Percentiles rank a stretch among this genome's conserved stretches.
Conservation (phyloP, 2,888 invertebrate genomes). For the Aphidius colemani region DNA sequence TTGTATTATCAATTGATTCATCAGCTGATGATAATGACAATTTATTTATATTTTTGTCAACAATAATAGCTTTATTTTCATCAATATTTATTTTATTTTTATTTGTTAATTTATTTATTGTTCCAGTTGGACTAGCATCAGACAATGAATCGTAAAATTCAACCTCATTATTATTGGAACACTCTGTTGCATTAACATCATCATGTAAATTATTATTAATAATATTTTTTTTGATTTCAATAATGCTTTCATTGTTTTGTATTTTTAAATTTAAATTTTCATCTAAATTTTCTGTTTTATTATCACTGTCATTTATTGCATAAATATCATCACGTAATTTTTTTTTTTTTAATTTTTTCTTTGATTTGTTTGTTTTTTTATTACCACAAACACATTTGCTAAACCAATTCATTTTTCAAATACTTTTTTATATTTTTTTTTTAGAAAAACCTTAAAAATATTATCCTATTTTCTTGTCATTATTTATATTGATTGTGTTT, state of each 20-base stretch:
- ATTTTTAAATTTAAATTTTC: not conserved
- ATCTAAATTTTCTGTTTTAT: not conserved
- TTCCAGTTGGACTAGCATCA: constrained; percentile 10
- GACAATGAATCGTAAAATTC: constrained; percentile 27
- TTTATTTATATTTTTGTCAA: not conserved
- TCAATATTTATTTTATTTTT: constrained; percentile 1
- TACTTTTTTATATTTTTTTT: not conserved
- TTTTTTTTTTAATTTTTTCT: constrained; percentile 25
- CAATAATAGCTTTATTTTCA: not conserved
- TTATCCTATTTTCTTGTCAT: no score
- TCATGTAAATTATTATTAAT: constrained; percentile 2
- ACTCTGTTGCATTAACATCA: not conserved
- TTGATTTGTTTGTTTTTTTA: constrained; percentile 19
- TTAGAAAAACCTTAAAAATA: not conserved
- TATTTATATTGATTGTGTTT: no score
- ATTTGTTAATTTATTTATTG: not conserved
- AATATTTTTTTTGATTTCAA: not conserved
- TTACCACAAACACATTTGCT: constrained; percentile 39
- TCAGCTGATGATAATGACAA: no score
- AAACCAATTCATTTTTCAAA: constrained; percentile 35
- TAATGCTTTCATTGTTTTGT: not conserved
- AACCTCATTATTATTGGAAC: constrained; percentile 7
- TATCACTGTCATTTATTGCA: constrained; percentile 7
- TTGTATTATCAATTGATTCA: no score
- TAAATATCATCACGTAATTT: constrained; percentile 9